Evolutionary conservation across 2,888 invertebrate genomes (phyloP), one percentile per base, ranked within the genome.

Genomic region (Pelosia muscerda): DNA sequence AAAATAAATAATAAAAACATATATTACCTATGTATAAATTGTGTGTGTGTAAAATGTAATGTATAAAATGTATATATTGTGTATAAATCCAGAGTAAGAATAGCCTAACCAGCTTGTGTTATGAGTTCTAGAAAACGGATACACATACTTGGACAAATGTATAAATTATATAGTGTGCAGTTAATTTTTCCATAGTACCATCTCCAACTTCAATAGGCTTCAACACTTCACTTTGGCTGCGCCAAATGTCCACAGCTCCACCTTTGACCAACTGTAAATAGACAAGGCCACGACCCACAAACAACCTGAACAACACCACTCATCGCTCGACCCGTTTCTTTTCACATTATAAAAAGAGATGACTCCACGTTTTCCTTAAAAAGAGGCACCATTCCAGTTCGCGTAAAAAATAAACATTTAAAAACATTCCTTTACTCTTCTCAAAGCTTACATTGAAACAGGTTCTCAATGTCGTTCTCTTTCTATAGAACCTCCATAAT

Each of bases 331-430:
- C 84, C 84, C 78, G 84, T 79, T 88, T 88, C 89, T 86, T 88
- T 91, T 86, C 86, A 89, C 73, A 81, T 80, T 83, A 87, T 28
- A 84, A 88, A 89, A 88, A 85, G 85, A 81, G 78, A 84, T 90
- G 91, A 92, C 88, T 87, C 77, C 71, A 89, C 90, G 77, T 81
- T 88, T 87, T 83, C 72, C 78, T 79, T 77, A 73, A 77, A 86
- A 86, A 83, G 81, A 78, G 69, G 69, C 72, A 68, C 53, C 64
- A 69, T 71, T 69, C 57, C 34, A 55, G 25, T 22, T 38, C 2
- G 61, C 73, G 75, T 78, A 80, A 86, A 83, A 73, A 84, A 88
- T 84, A 86, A 85, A 87, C 82, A 86, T 84, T 87, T 78, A 70
- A 75, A 54, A 81, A 79, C 79, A 79, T 84, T 81, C 72, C 81